Percentiles rank a stretch among this genome's conserved stretches.
Conservation (phyloP, 2,113 vertebrate genomes). For the Peromyscus californicus region DNA sequence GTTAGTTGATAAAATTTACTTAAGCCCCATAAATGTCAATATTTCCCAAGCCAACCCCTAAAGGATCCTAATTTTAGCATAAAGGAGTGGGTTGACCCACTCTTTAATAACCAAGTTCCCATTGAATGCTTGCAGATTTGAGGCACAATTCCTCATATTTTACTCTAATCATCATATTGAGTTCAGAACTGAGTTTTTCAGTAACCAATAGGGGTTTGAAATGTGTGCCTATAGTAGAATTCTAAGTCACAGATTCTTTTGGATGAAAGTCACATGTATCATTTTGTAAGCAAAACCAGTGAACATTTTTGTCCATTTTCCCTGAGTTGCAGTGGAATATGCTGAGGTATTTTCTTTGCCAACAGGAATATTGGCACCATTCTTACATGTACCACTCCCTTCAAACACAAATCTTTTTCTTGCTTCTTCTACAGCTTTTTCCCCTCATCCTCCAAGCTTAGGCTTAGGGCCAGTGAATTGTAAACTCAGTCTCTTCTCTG, state of each 20-base stretch:
- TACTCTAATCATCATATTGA: slow-evolving; percentile 61
- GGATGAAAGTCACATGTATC: slow-evolving; percentile 74
- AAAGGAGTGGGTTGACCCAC: slow-evolving; percentile 54
- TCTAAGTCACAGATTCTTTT: slow-evolving; percentile 64
- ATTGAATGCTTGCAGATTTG: slow-evolving; percentile 10
- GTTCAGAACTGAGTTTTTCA: slow-evolving; percentile 59
- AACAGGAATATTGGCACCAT: slow-evolving; percentile 74
- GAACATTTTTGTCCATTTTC: slow-evolving; percentile 30
- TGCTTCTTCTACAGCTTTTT: neutral
- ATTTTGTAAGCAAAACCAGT: slow-evolving; percentile 85
- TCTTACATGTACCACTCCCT: slow-evolving; percentile 60
- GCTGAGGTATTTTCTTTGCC: slow-evolving; percentile 51
- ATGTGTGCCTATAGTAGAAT: neutral
- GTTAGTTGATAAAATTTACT: slow-evolving; percentile 69
- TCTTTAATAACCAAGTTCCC: slow-evolving; percentile 18
- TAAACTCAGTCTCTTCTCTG: slow-evolving; percentile 14
- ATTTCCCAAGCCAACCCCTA: slow-evolving; percentile 39
- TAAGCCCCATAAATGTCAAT: slow-evolving; percentile 63
- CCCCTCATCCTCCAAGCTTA: slow-evolving; percentile 46
- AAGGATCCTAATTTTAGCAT: slow-evolving; percentile 12
- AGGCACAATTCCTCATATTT: slow-evolving; percentile 42
- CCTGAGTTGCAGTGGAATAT: neutral
- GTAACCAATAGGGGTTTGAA: neutral
- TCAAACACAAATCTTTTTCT: neutral
- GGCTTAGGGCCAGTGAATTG: neutral